Evolutionary conservation across 1,140 invertebrate species (phyloP).

Genomic region (Belonocnema kinseyi): DNA sequence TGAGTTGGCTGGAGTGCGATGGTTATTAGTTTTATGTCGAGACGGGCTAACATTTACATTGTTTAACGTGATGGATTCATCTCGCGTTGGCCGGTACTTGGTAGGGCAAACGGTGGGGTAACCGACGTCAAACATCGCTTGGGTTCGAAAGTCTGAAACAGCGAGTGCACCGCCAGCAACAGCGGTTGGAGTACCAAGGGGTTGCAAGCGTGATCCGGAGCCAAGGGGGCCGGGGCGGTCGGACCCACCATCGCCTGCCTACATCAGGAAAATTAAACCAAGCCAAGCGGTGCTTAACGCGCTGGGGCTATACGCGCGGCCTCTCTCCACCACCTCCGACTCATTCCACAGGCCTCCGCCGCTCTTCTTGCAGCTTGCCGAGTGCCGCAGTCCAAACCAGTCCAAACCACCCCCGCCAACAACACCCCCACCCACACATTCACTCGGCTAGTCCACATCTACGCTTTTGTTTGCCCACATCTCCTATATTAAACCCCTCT

Average conservation of each 20-base stretch:
- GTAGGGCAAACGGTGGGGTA: conserved; percentile 64
- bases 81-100: conserved; percentile 57
- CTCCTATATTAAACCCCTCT: conserved; percentile 71
- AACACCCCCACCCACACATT: conserved; percentile 55
- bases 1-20: conserved; percentile 55
- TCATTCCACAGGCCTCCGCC: conserved; percentile 38
- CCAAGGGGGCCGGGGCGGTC: conserved; percentile 60
- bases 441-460: conserved; percentile 67
- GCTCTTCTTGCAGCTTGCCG: conserved; percentile 28
- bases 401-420: conserved; percentile 50
- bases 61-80: conserved; percentile 75
- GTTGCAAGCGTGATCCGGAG: conserved; percentile 67
- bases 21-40: conserved; percentile 73
- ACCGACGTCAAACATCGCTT: conserved; percentile 43
- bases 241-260: conserved; percentile 71
- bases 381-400: conserved; percentile 50
- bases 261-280: conserved; percentile 77
- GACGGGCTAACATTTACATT: conserved; percentile 74
- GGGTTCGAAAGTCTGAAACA: conserved; percentile 49
- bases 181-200: conserved; percentile 53
- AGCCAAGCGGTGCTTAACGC: conserved; percentile 75
- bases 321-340: conserved; percentile 58
- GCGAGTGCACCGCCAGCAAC: conserved; percentile 33
- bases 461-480: conserved; percentile 75
- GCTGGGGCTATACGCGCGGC: conserved; percentile 70